Evolutionary conservation across 2,888 invertebrate species (phyloP), one percentile per base, ranked within the genome.

Genomic region (Protophormia terraenovae): DNA sequence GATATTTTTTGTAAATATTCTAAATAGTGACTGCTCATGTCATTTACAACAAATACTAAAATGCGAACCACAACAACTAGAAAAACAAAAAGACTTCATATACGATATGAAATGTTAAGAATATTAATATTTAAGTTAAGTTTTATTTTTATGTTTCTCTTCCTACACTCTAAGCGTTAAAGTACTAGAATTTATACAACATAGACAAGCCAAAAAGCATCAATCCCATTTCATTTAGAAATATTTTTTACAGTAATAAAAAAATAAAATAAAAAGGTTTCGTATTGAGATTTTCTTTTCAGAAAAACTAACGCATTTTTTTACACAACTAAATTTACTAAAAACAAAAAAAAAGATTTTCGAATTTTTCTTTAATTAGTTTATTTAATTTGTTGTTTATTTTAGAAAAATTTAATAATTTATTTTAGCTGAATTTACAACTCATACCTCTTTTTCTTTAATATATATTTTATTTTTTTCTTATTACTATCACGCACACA

Each of bases 1-100:
- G 93, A 93, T 92, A 91, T 89, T 90, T 90, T 87, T 88, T 89
- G 83, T 90, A 91, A 90, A 87, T 50, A 41, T 71, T 60, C 8
- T n/a, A 47, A 27, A 35, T 45, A 29, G 55, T 76, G 38, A 45
- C 38, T 14, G 47, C 69, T 53, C 3, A 55, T 29, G 12, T 72
- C 12, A 58, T 50, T 27, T 0, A 45, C 64, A 64, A 69, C 53
- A 32, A 72, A 41, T 47, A 62, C 45, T 53, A 10, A 29, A 29
- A 35, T 12, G 16, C 8, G 24, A 60, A 73, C 1, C 14, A 71
- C 7, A 64, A 64, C 16, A 35, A 22, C 58, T 7, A 19, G 6
- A 58, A 16, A 19, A 64, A 64, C 12, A 47, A 66, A 79, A 80
- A 80, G 79, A 80, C 79, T 75, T 76, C 69, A 71, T 76, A 60